Conservation (phyloP, 2,888 invertebrate genomes). For the Drosophila kambysellisi region DNA sequence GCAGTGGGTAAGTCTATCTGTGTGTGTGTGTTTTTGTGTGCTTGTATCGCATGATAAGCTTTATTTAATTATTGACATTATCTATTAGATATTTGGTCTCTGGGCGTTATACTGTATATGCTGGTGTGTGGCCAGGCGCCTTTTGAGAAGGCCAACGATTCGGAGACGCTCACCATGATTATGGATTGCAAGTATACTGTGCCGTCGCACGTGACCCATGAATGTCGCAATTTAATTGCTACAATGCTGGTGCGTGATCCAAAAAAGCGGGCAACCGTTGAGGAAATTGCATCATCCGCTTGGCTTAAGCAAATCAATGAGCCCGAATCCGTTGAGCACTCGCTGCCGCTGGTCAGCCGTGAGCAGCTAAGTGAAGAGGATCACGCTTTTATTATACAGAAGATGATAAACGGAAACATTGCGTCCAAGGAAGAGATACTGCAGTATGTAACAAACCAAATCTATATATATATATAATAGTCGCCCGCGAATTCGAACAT, state of each 20-base stretch:
- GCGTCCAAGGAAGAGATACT: slow-evolving; percentile 97
- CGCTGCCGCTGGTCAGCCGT: slow-evolving; percentile 93
- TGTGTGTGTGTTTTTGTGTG: neutral
- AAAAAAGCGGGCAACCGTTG: slow-evolving; percentile 93
- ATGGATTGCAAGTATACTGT: slow-evolving; percentile 99
- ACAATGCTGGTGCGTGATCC: slow-evolving; percentile 98
- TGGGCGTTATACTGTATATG: slow-evolving; percentile 99
- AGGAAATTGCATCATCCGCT: slow-evolving; percentile 93
- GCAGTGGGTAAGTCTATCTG: slow-evolving; percentile 91
- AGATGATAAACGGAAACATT: slow-evolving; percentile 98
- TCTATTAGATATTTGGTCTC: slow-evolving; percentile 96
- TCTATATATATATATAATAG: neutral
- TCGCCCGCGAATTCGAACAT: neutral
- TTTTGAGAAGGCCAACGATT: slow-evolving; percentile 99
- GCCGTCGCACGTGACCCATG: slow-evolving; percentile 93
- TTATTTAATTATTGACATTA: slow-evolving; percentile 53
- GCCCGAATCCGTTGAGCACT: slow-evolving; percentile 85
- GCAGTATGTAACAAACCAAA: slow-evolving; percentile 87
- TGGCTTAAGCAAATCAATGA: slow-evolving; percentile 89
- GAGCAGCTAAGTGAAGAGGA: slow-evolving; percentile 97
- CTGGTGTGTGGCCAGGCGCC: slow-evolving; percentile 98
- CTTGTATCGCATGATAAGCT: slow-evolving; percentile 55
- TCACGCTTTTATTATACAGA: slow-evolving; percentile 95
- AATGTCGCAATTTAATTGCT: slow-evolving; percentile 95
- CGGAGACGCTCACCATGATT: slow-evolving; percentile 99